Conservation (phyloP, 2,888 invertebrate genomes). For the Leucophenga maculata region DNA sequence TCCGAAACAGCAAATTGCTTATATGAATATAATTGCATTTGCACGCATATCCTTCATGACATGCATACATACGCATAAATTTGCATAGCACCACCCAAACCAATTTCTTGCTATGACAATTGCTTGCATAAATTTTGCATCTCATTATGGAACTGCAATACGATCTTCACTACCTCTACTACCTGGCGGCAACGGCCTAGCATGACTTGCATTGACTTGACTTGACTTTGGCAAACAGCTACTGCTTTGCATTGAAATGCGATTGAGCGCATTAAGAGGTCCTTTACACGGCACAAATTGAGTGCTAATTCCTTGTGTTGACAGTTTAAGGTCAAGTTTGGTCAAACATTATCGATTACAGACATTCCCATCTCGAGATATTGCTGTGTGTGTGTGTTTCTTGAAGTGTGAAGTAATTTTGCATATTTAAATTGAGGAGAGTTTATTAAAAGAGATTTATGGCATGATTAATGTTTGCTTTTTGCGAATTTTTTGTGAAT, state of each 20-base stretch:
- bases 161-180: conserved; percentile 31
- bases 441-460: background rate
- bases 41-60: background rate
- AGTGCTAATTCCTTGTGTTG: conserved; percentile 44
- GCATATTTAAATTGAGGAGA: background rate
- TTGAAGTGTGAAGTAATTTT: background rate
- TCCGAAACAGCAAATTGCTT: too few species aligned
- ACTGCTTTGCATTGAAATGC: background rate
- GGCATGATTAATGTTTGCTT: too few species aligned
- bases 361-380: background rate
- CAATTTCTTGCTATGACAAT: background rate
- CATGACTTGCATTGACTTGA: conserved; percentile 1
- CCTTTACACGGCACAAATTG: conserved; percentile 35
- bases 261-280: conserved; percentile 33
- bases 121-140: conserved; percentile 56
- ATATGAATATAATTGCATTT: too few species aligned
- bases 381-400: background rate
- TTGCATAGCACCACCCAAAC: background rate
- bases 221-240: background rate
- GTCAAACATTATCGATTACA: background rate
- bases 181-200: conserved; percentile 18
- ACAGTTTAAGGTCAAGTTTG: conserved; percentile 42
- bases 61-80: background rate
- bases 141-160: conserved; percentile 41
- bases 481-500: too few species aligned